A percentile compares a stretch with the other conserved stretches of the same genome.
Evolutionary conservation across 2,113 vertebrate genomes (phyloP).

Genomic region (Chionis minor): DNA sequence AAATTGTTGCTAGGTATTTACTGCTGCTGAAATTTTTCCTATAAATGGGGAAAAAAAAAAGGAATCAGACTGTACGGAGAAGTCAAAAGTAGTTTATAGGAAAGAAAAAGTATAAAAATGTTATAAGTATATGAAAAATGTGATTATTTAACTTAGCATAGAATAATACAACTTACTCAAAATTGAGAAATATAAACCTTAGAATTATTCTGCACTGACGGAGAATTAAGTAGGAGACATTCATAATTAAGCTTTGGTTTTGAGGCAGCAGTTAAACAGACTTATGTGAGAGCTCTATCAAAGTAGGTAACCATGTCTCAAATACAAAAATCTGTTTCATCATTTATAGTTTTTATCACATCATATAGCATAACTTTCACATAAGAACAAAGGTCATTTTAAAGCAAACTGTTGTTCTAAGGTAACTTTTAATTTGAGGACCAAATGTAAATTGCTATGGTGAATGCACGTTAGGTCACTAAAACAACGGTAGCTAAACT

Average conservation of each 20-base stretch:
- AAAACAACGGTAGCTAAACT: constrained; percentile 91
- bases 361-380: constrained; percentile 47
- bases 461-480: constrained; percentile 80
- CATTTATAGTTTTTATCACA: constrained; percentile 46
- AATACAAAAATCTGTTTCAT: constrained; percentile 47
- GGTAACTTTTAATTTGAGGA: constrained; percentile 79
- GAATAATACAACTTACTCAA: not conserved
- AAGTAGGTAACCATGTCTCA: not conserved
- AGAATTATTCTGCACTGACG: not conserved
- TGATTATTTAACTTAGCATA: constrained; percentile 20
- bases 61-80: not conserved
- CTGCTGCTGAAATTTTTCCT: too few relatives aligned
- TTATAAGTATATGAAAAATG: not conserved
- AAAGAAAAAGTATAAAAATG: not conserved
- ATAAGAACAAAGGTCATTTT: constrained; percentile 58
- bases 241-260: not conserved
- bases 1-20: too few relatives aligned
- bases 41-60: too few relatives aligned
- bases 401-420: constrained; percentile 74
- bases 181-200: constrained; percentile 11
- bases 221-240: constrained; percentile 23
- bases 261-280: not conserved
- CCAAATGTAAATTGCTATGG: constrained; percentile 77
- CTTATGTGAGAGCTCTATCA: not conserved
- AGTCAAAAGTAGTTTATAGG: not conserved